These are phyloP conservation scores for Papilio elwesi DNA, from an alignment of 2,888 invertebrate species.

Conservation along the genomic window DNA sequence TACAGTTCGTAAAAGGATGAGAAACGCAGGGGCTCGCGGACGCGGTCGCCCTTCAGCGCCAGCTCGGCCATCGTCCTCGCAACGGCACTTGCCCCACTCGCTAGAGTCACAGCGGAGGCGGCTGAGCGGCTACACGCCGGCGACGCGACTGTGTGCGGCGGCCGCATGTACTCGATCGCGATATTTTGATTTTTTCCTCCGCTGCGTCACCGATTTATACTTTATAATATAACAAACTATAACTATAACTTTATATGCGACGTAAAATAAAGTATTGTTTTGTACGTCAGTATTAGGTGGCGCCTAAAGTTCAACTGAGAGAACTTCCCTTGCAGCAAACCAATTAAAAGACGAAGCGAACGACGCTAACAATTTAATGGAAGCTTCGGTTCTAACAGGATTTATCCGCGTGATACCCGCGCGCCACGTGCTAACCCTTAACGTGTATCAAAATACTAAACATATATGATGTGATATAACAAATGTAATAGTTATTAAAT, in stretches of 20 bases:
- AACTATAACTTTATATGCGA: constrained; percentile 9
- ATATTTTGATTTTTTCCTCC: constrained; percentile 40
- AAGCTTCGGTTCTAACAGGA: constrained; percentile 79
- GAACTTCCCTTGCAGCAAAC: constrained; percentile 58
- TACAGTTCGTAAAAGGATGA: constrained; percentile 76
- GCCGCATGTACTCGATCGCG: constrained; percentile 49
- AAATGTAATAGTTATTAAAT: neutral
- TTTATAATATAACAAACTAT: constrained; percentile 19
- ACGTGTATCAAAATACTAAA: constrained; percentile 3
- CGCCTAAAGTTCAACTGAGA: constrained; percentile 64
- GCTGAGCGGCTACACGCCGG: constrained; percentile 68
- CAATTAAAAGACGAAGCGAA: constrained; percentile 72
- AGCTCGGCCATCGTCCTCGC: constrained; percentile 69
- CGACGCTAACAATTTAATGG: constrained; percentile 66
- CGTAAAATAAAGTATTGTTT: neutral
- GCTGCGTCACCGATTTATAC: constrained; percentile 13
- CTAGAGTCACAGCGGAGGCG: constrained; percentile 54
- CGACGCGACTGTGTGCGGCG: constrained; percentile 66
- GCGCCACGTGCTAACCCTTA: constrained; percentile 32
- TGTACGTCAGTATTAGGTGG: constrained; percentile 50
- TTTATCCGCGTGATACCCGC: constrained; percentile 66
- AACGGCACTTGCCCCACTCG: neutral
- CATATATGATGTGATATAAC: neutral
- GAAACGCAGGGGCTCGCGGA: constrained; percentile 65
- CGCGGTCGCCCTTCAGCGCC: constrained; percentile 63